Base-by-base conservation (phyloP, 2,888 invertebrate species). In the Ormyrus rosae region DNA sequence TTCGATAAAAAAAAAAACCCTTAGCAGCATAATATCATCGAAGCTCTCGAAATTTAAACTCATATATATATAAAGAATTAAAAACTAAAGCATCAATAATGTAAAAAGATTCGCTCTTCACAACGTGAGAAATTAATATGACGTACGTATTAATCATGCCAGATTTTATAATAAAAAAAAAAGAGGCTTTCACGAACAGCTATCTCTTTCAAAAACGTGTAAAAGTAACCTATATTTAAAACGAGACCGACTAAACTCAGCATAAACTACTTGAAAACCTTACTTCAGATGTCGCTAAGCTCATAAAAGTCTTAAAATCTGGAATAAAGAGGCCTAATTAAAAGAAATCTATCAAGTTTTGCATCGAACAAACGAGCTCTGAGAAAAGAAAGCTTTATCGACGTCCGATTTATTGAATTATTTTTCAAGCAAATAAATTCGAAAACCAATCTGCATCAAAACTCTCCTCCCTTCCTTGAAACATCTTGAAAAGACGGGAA, bases 261-360 rank as follows among this genome's bases (percentile, higher is more conserved):
- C 10, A 65, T 69, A 70, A 74, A 70, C 11, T 58, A 70, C 5
- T 70, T 56, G 48, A 65, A 75, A 70, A 80, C 56, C 46, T 51
- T 48, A 65, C 65, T 71, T 67, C 53, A 50, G 19, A 71, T 46
- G 53, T 58, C 34, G 58, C 65, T 70, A 65, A 64, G n/a, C 63
- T 61, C 48, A 64, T 34, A 10, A 68, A 71, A 13, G 11, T 67
- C 60, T 60, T 72, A 64, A 77, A 70, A 51, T 46, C n/a, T 10
- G 10, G 8, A 63, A 63, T 72, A 50, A 72, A 68, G 45, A 61
- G 80, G 80, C 80, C 80, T 80, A 80, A 80, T 72, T 4, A 19
- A 76, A 34, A 76, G 3, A 58, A 72, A 56, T 76, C 67, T 63
- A 68, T 58, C 61, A 73, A 76, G 72, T 72, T 75, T 72, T 81